Conservation (phyloP, 35 echinoderm and acorn worm species). For the Holothuria glaberrima region DNA sequence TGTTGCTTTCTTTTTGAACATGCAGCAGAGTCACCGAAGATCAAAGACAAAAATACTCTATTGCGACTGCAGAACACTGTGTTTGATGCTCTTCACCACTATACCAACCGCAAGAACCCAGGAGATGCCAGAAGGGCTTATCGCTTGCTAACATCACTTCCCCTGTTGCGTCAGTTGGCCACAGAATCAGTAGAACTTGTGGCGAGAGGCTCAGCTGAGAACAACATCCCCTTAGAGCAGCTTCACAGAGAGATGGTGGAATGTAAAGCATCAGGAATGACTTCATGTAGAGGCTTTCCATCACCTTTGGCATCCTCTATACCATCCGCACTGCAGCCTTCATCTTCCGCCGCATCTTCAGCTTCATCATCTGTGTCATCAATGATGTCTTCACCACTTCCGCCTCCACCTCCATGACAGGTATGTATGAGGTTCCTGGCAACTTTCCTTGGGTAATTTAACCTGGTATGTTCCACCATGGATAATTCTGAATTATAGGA, state of each 20-base stretch:
- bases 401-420: no score
- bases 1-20: no score
- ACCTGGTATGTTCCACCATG: no score
- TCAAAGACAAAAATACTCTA: conserved; percentile 38
- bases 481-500: no score
- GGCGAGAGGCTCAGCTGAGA: conserved; percentile 34
- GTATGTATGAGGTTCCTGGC: no score
- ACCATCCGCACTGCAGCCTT: not conserved
- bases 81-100: conserved; percentile 53
- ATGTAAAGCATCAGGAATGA: conserved; percentile 16
- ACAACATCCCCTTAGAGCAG: conserved; percentile 43
- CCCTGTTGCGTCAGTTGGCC: conserved; percentile 17
- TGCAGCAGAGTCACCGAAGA: conserved; percentile 28
- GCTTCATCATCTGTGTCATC: not conserved
- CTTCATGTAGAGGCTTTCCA: not conserved
- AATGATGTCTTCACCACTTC: no score
- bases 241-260: conserved; percentile 54
- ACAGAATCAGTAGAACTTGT: conserved; percentile 27
- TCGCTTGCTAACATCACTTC: conserved; percentile 31
- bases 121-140: conserved; percentile 35
- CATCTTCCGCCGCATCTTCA: not conserved
- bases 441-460: no score
- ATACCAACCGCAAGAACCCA: conserved; percentile 46
- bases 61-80: conserved; percentile 26
- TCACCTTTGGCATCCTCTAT: not conserved